Conservation (phyloP, 1,140 invertebrate species). For the Tetraneura akinire region DNA sequence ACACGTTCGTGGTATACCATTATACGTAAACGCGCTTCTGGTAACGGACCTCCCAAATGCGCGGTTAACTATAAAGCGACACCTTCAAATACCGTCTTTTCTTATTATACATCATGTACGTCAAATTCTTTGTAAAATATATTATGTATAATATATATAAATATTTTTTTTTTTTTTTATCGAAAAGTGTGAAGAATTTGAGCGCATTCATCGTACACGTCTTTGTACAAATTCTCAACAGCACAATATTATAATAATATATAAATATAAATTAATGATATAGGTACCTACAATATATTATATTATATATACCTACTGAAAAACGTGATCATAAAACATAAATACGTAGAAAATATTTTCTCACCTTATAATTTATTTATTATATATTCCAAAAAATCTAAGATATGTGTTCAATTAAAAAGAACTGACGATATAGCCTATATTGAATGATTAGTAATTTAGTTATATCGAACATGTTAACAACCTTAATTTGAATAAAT, state of each 20-base stretch:
- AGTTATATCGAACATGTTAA: neutral
- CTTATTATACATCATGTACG: neutral
- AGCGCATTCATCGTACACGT: neutral
- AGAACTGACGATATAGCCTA: too few species aligned
- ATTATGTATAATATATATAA: too few species aligned
- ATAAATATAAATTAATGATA: neutral
- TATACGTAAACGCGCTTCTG: too few species aligned
- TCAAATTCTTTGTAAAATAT: too few species aligned
- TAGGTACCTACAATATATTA: too few species aligned
- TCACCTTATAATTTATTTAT: too few species aligned
- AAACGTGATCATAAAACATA: constrained; percentile 9
- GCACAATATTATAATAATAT: neutral
- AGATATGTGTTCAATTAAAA: constrained; percentile 1
- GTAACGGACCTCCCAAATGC: constrained; percentile 21
- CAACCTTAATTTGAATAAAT: neutral
- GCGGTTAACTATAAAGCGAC: constrained; percentile 1
- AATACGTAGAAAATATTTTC: constrained; percentile 10
- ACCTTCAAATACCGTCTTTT: constrained; percentile 15
- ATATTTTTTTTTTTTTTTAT: constrained; percentile 4
- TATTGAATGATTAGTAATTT: neutral
- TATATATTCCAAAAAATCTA: neutral
- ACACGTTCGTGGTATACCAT: neutral
- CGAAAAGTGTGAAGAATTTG: constrained; percentile 31
- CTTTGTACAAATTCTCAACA: neutral
- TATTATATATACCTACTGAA: too few species aligned